These are phyloP conservation scores for Zygogramma bicolorata DNA, from an alignment of 2,888 invertebrate genomes.

Conservation along the genomic window DNA sequence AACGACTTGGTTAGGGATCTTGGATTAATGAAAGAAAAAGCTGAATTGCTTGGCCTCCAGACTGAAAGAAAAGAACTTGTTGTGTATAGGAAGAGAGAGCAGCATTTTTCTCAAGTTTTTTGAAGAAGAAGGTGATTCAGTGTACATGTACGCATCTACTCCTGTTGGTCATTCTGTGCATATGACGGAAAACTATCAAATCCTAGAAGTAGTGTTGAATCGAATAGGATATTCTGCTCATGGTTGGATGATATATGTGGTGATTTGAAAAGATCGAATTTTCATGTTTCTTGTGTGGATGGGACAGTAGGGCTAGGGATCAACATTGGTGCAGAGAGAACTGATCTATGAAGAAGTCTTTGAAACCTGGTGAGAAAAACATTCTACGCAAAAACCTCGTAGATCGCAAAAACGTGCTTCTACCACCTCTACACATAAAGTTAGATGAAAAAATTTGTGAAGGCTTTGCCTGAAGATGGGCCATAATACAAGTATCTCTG, in stretches of 20 bases:
- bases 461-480: constrained; percentile 41
- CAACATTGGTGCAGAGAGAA: constrained; percentile 1
- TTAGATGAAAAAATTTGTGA: constrained; percentile 52
- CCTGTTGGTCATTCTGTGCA: constrained; percentile 15
- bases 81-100: constrained; percentile 1
- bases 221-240: neutral
- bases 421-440: constrained; percentile 52
- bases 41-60: constrained; percentile 26
- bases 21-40: constrained; percentile 20
- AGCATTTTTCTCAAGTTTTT: neutral
- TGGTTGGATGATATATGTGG: neutral
- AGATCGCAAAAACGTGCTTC: neutral
- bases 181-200: neutral
- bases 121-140: constrained; percentile 1
- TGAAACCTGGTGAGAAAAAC: neutral
- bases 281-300: constrained; percentile 13
- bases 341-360: neutral
- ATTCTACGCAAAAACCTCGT: neutral
- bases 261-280: constrained; percentile 11
- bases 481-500: constrained; percentile 38
- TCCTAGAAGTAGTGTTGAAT: neutral
- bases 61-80: constrained; percentile 27
- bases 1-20: constrained; percentile 23
- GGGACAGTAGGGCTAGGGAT: neutral
- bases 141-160: constrained; percentile 13